These are phyloP conservation scores for Sebastiscus albofasciatus DNA, from an alignment of 2,797 vertebrate genomes.

Conservation along the genomic window DNA sequence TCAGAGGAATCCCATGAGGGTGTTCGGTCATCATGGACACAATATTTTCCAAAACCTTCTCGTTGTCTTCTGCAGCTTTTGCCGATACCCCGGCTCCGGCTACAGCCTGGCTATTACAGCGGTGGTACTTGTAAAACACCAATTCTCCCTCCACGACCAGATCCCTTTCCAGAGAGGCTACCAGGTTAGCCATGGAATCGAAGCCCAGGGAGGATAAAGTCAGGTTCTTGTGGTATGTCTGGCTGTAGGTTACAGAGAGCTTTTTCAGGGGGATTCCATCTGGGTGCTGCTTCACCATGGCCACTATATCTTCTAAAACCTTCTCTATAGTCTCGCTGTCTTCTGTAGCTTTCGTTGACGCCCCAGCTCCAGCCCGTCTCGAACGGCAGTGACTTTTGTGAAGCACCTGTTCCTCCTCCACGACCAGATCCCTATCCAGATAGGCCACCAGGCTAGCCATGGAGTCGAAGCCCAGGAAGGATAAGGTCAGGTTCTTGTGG, in stretches of 20 bases:
- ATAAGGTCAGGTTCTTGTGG: constrained; percentile 56
- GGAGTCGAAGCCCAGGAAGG: constrained; percentile 62
- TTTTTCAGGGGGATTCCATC: constrained; percentile 68
- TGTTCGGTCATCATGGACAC: constrained; percentile 62
- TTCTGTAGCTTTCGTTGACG: not conserved
- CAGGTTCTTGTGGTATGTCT: constrained; percentile 68
- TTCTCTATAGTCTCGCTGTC: not conserved
- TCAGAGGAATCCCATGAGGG: constrained; percentile 67
- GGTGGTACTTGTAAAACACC: constrained; percentile 29
- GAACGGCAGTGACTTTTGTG: not conserved
- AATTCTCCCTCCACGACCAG: constrained; percentile 56
- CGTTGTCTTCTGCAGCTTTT: not conserved
- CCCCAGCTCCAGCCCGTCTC: not conserved
- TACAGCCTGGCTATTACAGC: not conserved
- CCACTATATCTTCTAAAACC: constrained; percentile 51
- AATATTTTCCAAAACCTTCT: constrained; percentile 38
- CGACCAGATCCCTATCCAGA: constrained; percentile 55
- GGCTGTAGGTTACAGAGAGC: constrained; percentile 55
- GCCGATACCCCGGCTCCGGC: not conserved
- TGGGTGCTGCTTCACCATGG: constrained; percentile 57
- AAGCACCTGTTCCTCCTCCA: constrained; percentile 44
- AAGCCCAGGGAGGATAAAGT: constrained; percentile 57
- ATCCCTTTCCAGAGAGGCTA: constrained; percentile 52
- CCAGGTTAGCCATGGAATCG: constrained; percentile 45
- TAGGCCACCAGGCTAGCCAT: constrained; percentile 51